These are phyloP conservation scores for Papilio helenus DNA, from an alignment of 1,140 invertebrate genomes.

Conservation along the genomic window DNA sequence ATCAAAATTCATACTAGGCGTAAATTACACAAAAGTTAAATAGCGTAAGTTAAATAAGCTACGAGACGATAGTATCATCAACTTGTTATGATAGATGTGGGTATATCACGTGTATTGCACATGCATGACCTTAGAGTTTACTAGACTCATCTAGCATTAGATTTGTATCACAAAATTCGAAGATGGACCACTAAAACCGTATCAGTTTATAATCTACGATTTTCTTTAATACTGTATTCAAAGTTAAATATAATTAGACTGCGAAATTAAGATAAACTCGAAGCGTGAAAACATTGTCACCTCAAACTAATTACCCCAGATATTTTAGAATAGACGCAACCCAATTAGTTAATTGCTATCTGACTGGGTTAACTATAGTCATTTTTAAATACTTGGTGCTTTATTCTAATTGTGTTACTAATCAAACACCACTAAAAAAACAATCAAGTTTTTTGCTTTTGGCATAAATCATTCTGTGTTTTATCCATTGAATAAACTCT, in stretches of 20 bases:
- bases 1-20: no score
- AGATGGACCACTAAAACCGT: not conserved
- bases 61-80: no score
- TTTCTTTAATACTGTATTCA: not conserved
- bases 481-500: not conserved
- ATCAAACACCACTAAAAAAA: not conserved
- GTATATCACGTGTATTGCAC: no score
- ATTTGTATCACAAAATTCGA: not conserved
- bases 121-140: no score
- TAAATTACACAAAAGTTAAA: no score
- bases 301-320: slow-evolving; percentile 20
- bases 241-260: slow-evolving; percentile 7
- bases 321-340: slow-evolving; percentile 20
- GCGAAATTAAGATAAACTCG: slow-evolving; percentile 2
- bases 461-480: not conserved
- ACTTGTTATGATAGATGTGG: no score
- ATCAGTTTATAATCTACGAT: not conserved
- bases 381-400: not conserved
- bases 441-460: no score
- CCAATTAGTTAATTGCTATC: slow-evolving; percentile 23
- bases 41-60: no score
- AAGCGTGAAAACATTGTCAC: slow-evolving; percentile 4
- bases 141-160: not conserved
- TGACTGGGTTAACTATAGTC: not conserved
- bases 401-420: not conserved